phyloP scores from a whole-genome alignment of 2,888 invertebrate genomes.

The Drymonia ruficornis region DNA sequence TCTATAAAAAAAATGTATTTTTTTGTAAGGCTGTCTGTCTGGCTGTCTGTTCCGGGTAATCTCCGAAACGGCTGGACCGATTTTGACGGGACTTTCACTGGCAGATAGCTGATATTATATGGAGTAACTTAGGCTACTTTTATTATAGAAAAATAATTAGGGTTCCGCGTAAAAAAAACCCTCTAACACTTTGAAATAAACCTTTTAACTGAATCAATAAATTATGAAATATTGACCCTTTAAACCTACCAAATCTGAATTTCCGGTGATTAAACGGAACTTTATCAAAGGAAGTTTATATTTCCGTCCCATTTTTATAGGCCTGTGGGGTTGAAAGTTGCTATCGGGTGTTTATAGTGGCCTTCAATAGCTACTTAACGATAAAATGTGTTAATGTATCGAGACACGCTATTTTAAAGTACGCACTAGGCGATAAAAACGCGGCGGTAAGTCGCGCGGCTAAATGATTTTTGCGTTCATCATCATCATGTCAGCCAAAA shows the following conservation, averaged over 20 bases:
- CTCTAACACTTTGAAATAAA: neutral
- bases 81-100: too few relatives aligned
- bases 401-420: slow-evolving; percentile 26
- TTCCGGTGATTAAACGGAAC: slow-evolving; percentile 1
- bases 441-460: neutral
- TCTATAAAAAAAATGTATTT: too few relatives aligned
- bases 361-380: slow-evolving; percentile 8
- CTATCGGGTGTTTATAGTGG: neutral
- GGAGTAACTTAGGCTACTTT: too few relatives aligned
- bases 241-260: neutral
- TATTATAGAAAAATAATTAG: too few relatives aligned
- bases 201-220: neutral
- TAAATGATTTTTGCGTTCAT: neutral
- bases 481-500: too few relatives aligned
- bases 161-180: too few relatives aligned
- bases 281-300: slow-evolving; percentile 1
- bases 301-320: slow-evolving; percentile 2
- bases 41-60: too few relatives aligned
- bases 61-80: too few relatives aligned
- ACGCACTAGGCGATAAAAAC: neutral
- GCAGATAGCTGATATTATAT: too few relatives aligned
- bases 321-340: neutral
- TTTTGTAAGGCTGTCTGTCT: too few relatives aligned
- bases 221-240: neutral
- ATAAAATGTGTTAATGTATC: slow-evolving; percentile 33